A percentile compares a stretch with the other conserved stretches of the same genome.
phyloP scores from a whole-genome alignment of 2,888 invertebrate genomes.

The Acanthosepion pharaonis region DNA sequence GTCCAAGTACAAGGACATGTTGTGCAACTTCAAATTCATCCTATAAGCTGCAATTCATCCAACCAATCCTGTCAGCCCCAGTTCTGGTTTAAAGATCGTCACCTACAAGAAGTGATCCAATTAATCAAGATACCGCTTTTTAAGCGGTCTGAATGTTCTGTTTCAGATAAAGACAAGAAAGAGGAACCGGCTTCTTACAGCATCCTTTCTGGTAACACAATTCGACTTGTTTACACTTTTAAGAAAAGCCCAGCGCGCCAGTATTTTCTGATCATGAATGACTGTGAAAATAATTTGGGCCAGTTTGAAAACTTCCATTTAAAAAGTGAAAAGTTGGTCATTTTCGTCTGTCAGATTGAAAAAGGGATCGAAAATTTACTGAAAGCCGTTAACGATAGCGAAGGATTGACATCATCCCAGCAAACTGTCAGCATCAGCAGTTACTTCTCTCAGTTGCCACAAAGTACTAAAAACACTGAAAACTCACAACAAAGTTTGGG shows the following conservation, averaged over 20 bases:
- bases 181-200: background rate
- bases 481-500: background rate
- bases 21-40: constrained; percentile 35
- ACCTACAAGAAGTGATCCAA: constrained; percentile 23
- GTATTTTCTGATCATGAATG: constrained; percentile 37
- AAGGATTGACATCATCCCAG: background rate
- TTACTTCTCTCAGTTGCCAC: background rate
- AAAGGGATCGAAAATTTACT: background rate
- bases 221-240: background rate
- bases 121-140: background rate
- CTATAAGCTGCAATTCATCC: background rate
- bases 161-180: background rate
- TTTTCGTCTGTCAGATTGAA: constrained; percentile 35
- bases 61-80: background rate
- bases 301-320: background rate
- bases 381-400: background rate
- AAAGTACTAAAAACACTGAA: background rate
- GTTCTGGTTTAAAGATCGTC: constrained; percentile 38
- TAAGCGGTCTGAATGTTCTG: background rate
- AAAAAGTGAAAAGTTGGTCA: constrained; percentile 33
- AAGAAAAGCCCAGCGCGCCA: constrained; percentile 20
- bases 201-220: constrained; percentile 37
- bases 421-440: background rate
- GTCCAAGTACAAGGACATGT: background rate
- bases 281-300: background rate